Percentiles rank a stretch among this genome's conserved stretches.
Evolutionary conservation across 2,113 vertebrate species (phyloP).

Genomic region (Phylloscopus trochiloides): DNA sequence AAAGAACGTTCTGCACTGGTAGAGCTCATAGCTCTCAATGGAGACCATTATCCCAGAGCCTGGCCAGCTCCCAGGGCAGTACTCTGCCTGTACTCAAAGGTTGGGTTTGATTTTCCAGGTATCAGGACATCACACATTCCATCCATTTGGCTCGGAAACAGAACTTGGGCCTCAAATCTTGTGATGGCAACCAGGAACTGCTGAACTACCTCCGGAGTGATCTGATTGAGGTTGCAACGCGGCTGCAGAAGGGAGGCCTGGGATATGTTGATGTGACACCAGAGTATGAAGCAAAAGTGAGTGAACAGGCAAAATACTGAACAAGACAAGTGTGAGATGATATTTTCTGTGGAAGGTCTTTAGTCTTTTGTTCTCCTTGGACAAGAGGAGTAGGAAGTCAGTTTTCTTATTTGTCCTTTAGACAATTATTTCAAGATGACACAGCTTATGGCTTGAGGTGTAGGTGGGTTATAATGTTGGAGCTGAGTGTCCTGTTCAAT

Average conservation of each 20-base stretch:
- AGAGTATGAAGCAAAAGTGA: conserved; percentile 88
- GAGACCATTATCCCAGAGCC: not conserved
- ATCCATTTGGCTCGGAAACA: conserved; percentile 87
- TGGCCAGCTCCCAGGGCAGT: not conserved
- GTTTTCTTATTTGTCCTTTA: not conserved
- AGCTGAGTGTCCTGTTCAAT: not conserved
- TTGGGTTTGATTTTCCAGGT: conserved; percentile 71
- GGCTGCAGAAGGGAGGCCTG: conserved; percentile 93
- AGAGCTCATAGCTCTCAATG: not conserved
- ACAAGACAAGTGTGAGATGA: not conserved
- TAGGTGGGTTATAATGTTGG: not conserved
- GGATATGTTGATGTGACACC: conserved; percentile 88
- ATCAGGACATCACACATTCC: conserved; percentile 91
- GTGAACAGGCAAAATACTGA: not conserved
- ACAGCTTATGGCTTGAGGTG: not conserved
- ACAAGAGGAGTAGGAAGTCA: not conserved
- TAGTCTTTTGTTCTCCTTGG: not conserved
- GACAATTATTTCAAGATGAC: not conserved
- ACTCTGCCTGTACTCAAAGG: not conserved
- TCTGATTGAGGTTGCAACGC: conserved; percentile 91
- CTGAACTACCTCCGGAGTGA: conserved; percentile 90
- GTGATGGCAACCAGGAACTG: conserved; percentile 88
- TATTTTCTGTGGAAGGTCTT: not conserved
- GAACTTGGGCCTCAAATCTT: conserved; percentile 84
- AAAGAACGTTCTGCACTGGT: not conserved